Base-by-base conservation (phyloP, 1,140 invertebrate species). In the Asobara japonica region DNA sequence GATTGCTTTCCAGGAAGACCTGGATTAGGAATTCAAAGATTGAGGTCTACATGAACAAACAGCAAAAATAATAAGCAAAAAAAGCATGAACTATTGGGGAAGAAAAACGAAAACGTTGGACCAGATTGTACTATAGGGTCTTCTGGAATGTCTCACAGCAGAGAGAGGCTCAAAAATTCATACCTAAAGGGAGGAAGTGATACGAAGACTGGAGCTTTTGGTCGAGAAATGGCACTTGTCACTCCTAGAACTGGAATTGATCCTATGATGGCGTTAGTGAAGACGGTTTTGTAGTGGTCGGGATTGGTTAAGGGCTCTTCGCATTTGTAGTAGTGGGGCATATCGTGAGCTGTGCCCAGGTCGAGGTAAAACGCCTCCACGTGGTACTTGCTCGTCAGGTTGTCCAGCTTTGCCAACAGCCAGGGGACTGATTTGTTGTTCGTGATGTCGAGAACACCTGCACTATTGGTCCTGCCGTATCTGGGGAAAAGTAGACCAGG, bases 281-380 rank as follows among this genome's bases (percentile, higher is more conserved):
- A 93, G 0, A 93, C 76, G 0, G 91, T 92, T 79, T 94, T 94
- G 78, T 95, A 96, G 66, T 93, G 89, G 80, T 97, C 95, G 0
- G 94, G 94, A 84, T 95, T 96, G 0, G 90, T 90, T 1, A 96
- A 76, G 0, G 90, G 89, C 36, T 92, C 88, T 29, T 94, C 90
- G 79, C 92, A 94, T 74, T 93, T 90, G 81, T 95, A 96, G 81
- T 95, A 95, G 74, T 93, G 91, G 0, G 96, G 97, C 86, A 98
- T 91, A 77, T 95, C 94, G 56, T 94, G 93, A 0, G 94, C 93
- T 3, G 95, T 95, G 0, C 97, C 97, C 25, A 97, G 88, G 80
- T 98, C 96, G 51, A 98, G 90, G 77, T 95, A 97, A 82, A 97
- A 97, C 0, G 95, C 93, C 79, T 96, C 93, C 6, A 99, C 93